Evolutionary conservation across 2,888 invertebrate genomes (phyloP), one percentile per base, ranked within the genome.

Genomic region (Rhodophaea formosa): DNA sequence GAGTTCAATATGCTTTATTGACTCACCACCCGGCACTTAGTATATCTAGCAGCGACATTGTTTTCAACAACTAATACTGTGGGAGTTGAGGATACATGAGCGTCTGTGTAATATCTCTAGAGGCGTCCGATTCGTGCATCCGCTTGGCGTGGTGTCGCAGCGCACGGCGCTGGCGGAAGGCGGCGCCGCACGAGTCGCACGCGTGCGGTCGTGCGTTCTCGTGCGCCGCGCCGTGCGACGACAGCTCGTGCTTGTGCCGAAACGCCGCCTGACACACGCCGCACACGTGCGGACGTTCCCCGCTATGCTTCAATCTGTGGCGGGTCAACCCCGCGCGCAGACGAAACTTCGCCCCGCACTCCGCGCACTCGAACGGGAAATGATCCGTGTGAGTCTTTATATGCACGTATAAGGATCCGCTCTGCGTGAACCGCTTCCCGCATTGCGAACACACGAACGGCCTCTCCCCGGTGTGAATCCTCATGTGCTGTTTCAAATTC

Each of bases 341-440:
- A 2, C 93, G 82, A 75, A 94, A 95, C 54, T 91, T 88, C 54
- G 93, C 93, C 29, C 92, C 89, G 75, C 95, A 95, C 62, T 93
- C 91, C 0, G 86, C 85, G 77, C 94, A 95, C 16, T 84, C 82
- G 73, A 91, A 92, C 1, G 94, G 93, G 62, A 92, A 93, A 51
- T 80, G 79, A 60, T 92, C 84, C 44, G 86, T 86, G 75, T 94
- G 94, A 6, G 92, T 93, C 47, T 92, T 91, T 55, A 91, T 86
- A 70, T 94, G 94, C 17, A 93, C 93, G 75, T 94, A 93, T 44
- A 94, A 77, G 1, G 94, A 93, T 0, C 94, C 94, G 69, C 93
- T 93, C 71, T 94, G 94, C 58, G 93, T 93, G 80, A 94, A 94
- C 0, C 93, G 74, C 74, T 93, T 93, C 3, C 93, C 94, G 72